Conservation (phyloP, 2,797 vertebrate genomes). For the Fundulus diaphanus region DNA sequence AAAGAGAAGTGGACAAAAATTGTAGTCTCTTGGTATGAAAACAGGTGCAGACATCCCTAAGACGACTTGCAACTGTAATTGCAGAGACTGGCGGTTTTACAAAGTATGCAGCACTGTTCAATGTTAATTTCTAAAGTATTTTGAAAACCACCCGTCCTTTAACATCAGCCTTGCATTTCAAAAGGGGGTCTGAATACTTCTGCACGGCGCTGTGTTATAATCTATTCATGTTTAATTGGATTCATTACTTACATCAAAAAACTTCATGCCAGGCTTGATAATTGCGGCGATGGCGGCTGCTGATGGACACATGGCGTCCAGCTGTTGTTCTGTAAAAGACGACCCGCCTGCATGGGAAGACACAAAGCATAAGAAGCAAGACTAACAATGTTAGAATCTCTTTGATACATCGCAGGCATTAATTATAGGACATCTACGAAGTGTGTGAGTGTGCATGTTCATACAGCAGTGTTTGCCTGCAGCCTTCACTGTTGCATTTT, state of each 20-base stretch:
- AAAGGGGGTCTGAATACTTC: background rate
- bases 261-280: conserved; percentile 96
- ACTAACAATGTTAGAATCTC: background rate
- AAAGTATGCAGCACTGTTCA: too few relatives aligned
- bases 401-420: background rate
- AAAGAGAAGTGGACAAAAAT: background rate
- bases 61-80: too few relatives aligned
- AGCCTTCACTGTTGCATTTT: conserved; percentile 87
- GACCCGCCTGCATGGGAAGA: conserved; percentile 78
- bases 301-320: conserved; percentile 93
- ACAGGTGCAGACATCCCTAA: too few relatives aligned
- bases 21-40: too few relatives aligned
- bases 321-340: conserved; percentile 89
- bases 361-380: background rate
- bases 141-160: background rate
- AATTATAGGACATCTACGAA: background rate
- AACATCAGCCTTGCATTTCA: background rate
- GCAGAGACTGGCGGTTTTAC: too few relatives aligned
- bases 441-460: conserved; percentile 40
- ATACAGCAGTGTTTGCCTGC: conserved; percentile 91
- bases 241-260: conserved; percentile 88
- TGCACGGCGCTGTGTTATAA: background rate
- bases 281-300: conserved; percentile 95
- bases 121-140: background rate
- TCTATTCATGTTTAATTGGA: too few relatives aligned